Conservation (phyloP, 2,888 invertebrate genomes). For the Archaeoteleia sp. region DNA sequence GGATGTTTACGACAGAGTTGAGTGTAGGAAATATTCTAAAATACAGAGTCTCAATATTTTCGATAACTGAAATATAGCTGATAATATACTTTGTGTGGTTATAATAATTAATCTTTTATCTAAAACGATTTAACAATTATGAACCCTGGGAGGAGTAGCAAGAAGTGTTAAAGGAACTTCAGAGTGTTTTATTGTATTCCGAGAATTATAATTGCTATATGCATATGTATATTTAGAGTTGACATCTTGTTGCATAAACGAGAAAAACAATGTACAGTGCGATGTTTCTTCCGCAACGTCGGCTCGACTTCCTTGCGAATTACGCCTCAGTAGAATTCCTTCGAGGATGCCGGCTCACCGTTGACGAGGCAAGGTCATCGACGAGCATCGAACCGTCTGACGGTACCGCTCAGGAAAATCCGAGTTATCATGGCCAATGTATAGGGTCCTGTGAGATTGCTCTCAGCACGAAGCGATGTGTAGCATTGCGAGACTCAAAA, state of each 20-base stretch:
- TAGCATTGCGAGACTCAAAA: slow-evolving; percentile 30
- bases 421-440: slow-evolving; percentile 39
- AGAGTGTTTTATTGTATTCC: no score
- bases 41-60: no score
- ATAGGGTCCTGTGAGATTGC: slow-evolving; percentile 25
- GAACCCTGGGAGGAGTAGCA: no score
- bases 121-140: no score
- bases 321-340: slow-evolving; percentile 18
- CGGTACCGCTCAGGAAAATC: slow-evolving; percentile 42
- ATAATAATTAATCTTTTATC: no score
- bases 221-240: no score
- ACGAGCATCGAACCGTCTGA: slow-evolving; percentile 55
- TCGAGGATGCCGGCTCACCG: slow-evolving; percentile 26
- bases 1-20: no score
- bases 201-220: no score
- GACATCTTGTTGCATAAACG: background rate
- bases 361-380: slow-evolving; percentile 50
- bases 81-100: no score
- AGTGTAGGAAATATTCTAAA: no score
- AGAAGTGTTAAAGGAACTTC: no score
- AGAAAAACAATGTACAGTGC: slow-evolving; percentile 26
- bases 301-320: slow-evolving; percentile 30
- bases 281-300: slow-evolving; percentile 36
- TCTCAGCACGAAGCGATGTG: slow-evolving; percentile 12
- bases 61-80: no score